These are phyloP conservation scores for Lasioglossum pauxillum DNA, from an alignment of 2,888 invertebrate genomes.

Conservation along the genomic window DNA sequence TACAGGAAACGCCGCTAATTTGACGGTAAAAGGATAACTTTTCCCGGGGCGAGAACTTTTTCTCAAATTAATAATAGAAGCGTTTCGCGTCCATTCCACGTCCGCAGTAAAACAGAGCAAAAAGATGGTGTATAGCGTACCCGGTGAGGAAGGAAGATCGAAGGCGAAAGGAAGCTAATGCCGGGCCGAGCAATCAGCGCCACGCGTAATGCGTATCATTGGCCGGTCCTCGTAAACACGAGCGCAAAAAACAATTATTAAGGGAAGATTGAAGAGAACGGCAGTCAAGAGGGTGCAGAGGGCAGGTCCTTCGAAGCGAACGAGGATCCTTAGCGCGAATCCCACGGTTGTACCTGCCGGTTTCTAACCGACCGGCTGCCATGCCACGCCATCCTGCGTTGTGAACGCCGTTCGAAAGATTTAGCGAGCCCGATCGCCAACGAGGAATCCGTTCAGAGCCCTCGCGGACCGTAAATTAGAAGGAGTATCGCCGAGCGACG, in stretches of 20 bases:
- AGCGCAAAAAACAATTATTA: slow-evolving; percentile 69
- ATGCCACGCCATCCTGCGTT: neutral
- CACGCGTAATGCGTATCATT: slow-evolving; percentile 76
- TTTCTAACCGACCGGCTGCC: slow-evolving; percentile 25
- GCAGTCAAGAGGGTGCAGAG: slow-evolving; percentile 46
- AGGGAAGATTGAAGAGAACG: slow-evolving; percentile 65
- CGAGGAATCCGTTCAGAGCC: slow-evolving; percentile 19
- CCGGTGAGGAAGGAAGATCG: slow-evolving; percentile 6
- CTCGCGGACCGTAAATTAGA: slow-evolving; percentile 20
- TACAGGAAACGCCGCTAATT: neutral
- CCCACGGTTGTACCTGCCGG: slow-evolving; percentile 56
- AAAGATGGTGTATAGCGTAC: neutral
- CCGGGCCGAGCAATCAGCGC: slow-evolving; percentile 62
- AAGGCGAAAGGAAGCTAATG: slow-evolving; percentile 36
- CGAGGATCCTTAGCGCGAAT: slow-evolving; percentile 60
- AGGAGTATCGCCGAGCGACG: slow-evolving; percentile 3
- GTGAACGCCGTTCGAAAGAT: slow-evolving; percentile 15
- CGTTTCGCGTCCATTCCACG: neutral
- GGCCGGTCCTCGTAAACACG: slow-evolving; percentile 67
- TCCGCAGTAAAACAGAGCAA: neutral
- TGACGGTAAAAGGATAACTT: neutral
- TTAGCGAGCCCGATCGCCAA: slow-evolving; percentile 17
- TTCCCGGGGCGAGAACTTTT: slow-evolving; percentile 1
- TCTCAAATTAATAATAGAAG: slow-evolving; percentile 8
- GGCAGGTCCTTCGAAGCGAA: slow-evolving; percentile 42